Evolutionary conservation across 1,140 invertebrate species (phyloP), one percentile per base, ranked within the genome.

Genomic region (Musca domestica): DNA sequence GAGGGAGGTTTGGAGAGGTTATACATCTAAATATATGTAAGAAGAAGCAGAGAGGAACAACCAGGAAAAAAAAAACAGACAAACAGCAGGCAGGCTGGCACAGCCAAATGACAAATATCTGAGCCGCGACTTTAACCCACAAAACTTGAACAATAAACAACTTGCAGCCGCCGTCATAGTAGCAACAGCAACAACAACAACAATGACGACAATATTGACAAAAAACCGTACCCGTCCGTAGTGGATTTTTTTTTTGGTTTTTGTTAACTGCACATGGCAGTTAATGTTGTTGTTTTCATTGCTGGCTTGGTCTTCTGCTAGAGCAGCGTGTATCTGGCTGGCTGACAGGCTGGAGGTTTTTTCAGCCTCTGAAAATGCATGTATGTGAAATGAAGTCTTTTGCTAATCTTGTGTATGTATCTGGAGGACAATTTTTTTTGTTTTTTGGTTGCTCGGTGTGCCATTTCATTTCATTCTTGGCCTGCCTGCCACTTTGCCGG

Each of bases 361-460:
- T n/a, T 58, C 9, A 19, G 20, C 9, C 20, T 19, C 20, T 51
- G 48, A 34, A 61, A 61, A 61, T 61, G 27, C 56, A 34, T 61
- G 56, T 61, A 61, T 61, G 56, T 61, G 56, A 61, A 61, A 61
- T 61, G 56, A 61, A 61, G 56, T 61, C 56, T 61, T 61, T 61
- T 61, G 30, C 48, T 65, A 65, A 65, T 65, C 64, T 65, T 51
- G 41, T 51, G 64, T 51, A 49, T 65, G 64, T 65, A 65, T 65
- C 64, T 65, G 48, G 64, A 65, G 64, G 64, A 65, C 64, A 65
- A 49, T 65, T 51, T 65, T 61, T 61, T 34, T 61, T 51, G 6
- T 51, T 22, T 22, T 22, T 51, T 20, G 6, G 41, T 3, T 46
- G 41, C 1, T 46, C 22, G 4, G 4, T 19, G 4, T 20, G 48